Conservation (phyloP, 2,888 invertebrate genomes). For the Diaprepes abbreviatus region DNA sequence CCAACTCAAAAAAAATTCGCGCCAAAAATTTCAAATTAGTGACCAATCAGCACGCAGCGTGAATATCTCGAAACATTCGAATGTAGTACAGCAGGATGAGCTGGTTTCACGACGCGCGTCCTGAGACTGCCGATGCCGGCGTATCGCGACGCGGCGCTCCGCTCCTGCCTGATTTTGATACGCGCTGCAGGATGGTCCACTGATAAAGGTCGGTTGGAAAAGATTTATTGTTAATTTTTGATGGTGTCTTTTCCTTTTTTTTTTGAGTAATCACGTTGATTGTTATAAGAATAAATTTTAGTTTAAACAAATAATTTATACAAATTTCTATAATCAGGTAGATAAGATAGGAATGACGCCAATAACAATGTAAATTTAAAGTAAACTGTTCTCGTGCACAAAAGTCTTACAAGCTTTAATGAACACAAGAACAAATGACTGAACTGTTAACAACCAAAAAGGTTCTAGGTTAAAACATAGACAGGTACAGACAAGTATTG, state of each 20-base stretch:
- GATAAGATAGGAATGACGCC: too few relatives aligned
- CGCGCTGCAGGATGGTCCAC: conserved; percentile 35
- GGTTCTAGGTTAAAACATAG: too few relatives aligned
- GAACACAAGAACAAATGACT: too few relatives aligned
- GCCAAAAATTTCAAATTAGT: conserved; percentile 23
- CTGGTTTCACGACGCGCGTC: conserved; percentile 61
- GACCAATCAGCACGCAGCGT: conserved; percentile 11
- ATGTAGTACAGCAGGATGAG: conserved; percentile 23
- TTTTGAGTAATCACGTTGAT: too few relatives aligned
- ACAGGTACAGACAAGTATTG: too few relatives aligned
- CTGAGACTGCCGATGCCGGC: conserved; percentile 67
- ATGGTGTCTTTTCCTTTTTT: conserved; percentile 6
- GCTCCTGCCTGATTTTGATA: conserved; percentile 42
- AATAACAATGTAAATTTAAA: too few relatives aligned
- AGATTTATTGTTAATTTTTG: conserved; percentile 40
- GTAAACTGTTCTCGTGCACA: too few relatives aligned
- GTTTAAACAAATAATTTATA: too few relatives aligned
- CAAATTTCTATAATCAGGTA: too few relatives aligned
- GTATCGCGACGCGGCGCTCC: conserved; percentile 56
- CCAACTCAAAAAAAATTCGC: conserved; percentile 10
- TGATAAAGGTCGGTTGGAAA: conserved; percentile 40
- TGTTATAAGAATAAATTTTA: too few relatives aligned
- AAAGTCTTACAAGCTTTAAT: too few relatives aligned
- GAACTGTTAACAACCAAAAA: too few relatives aligned
- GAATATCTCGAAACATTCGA: conserved; percentile 14